Base-by-base conservation (phyloP, 2,888 invertebrate genomes). In the Plusia festucae region DNA sequence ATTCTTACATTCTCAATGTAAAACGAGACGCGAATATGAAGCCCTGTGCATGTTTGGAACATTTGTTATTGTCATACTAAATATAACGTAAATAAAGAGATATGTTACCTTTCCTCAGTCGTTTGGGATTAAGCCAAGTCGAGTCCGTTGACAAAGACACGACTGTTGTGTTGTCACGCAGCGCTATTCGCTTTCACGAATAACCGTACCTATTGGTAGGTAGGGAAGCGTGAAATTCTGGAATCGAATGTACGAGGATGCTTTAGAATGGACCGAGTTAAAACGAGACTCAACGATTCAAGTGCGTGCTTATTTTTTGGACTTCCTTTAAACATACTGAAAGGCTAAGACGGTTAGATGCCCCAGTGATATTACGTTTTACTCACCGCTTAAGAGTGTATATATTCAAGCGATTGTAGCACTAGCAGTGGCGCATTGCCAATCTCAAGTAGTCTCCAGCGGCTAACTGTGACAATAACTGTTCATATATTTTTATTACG, bases 111-210 rank as follows among this genome's bases (percentile, higher is more conserved):
- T 88, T 87, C 84, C 86, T 83, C 77, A 84, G 90, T 85, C 84
- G 90, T 90, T 93, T 93, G 92, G 92, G 90, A 87, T 89, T 83
- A 87, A 86, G 92, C 92, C 92, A 92, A 92, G 86, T 90, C 82
- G 85, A 84, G 86, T 84, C 82, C 81, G 86, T 88, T 86, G 90
- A 90, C 90, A 90, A 88, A 88, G 89, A 87, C 85, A 80, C 83
- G 86, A 82, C 85, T 76, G 75, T 80, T 82, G 76, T 88, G 87
- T 85, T 85, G 89, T 90, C 88, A 88, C 85, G 86, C 81, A 82
- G 82, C 75, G 79, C 82, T 77, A 83, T 87, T 85, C 84, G 79
- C 85, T 83, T 84, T 85, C 83, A 83, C 81, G 83, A 84, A 83
- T 81, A 84, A 79, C 76, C 73, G 68, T 79, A 82, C 65, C 75